Base-by-base conservation (phyloP, 2,888 invertebrate species). In the Philonicus albiceps region DNA sequence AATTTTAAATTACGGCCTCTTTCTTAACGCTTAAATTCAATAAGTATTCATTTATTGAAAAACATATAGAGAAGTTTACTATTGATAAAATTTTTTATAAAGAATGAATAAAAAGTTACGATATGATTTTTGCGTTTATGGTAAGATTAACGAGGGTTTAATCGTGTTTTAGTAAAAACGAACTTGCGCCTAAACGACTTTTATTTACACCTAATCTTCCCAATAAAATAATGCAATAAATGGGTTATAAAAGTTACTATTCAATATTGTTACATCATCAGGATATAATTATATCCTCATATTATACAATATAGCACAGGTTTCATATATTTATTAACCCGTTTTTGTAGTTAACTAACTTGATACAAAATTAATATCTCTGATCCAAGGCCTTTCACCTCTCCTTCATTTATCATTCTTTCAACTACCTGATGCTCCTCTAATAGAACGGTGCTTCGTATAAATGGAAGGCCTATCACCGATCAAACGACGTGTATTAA, bases 381-480 rank as follows among this genome's bases (percentile, higher is more conserved):
- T 30, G 64, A 27, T 64, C 22, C 27, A n/a, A 27, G 64, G 64
- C 34, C 22, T 75, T 22, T 75, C 75, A 34, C 75, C 75, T 75
- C 34, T 30, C 11, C n/a, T 16, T 2, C 13, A 75, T 75, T 75
- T 75, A 19, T 75, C 31, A 75, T 75, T 34, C 75, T 37, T 19
- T 75, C 75, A 34, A 75, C 75, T 75, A 75, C 75, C 37, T 75
- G 37, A 75, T 37, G 75, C 34, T 75, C 34, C 75, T 22, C 34
- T 75, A 31, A 27, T 22, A 64, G 64, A 19, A 22, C 27, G 27
- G 27, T 27, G 8, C 27, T 64, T 22, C 27, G 64, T 27, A 19
- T 64, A 64, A 64, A 11, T 64, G 64, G 22, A 64, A 19, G 64
- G 64, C 34, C 75, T 75, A 75, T 75, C 34, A 31, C 75, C 75